Conservation (phyloP, 2,797 vertebrate genomes). For the Trachops cirrhosus region DNA sequence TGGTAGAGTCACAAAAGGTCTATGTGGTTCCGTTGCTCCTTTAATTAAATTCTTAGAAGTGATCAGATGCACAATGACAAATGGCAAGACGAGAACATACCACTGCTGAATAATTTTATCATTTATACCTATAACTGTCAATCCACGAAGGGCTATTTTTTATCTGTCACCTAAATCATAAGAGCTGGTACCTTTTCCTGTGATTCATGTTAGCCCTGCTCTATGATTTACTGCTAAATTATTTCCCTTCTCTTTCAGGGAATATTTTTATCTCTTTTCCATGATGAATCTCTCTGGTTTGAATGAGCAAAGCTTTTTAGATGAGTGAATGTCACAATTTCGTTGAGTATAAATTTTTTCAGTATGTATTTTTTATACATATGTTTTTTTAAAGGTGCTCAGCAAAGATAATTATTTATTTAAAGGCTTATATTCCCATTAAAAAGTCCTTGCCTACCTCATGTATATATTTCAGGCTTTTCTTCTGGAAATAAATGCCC, state of each 20-base stretch:
- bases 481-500: not conserved
- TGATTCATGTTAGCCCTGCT: conserved; percentile 77
- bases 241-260: conserved; percentile 76
- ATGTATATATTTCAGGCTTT: conserved; percentile 48
- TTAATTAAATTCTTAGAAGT: conserved; percentile 82
- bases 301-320: conserved; percentile 78
- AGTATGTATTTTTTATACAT: conserved; percentile 63
- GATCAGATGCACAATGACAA: conserved; percentile 80
- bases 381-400: conserved; percentile 60
- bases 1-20: conserved; percentile 71
- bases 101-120: conserved; percentile 79
- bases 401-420: conserved; percentile 74
- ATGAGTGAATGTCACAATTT: conserved; percentile 73
- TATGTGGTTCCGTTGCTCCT: conserved; percentile 71
- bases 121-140: conserved; percentile 80
- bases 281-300: conserved; percentile 78
- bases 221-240: conserved; percentile 80
- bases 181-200: conserved; percentile 71
- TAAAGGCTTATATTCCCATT: conserved; percentile 69
- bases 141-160: conserved; percentile 77
- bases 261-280: conserved; percentile 75
- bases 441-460: conserved; percentile 24
- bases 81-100: conserved; percentile 74
- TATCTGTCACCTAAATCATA: conserved; percentile 77
- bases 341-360: conserved; percentile 70